A percentile compares a stretch with the other conserved stretches of the same genome.
phyloP scores from a whole-genome alignment of 2,888 invertebrate species.

The Lithophane leautieri region DNA sequence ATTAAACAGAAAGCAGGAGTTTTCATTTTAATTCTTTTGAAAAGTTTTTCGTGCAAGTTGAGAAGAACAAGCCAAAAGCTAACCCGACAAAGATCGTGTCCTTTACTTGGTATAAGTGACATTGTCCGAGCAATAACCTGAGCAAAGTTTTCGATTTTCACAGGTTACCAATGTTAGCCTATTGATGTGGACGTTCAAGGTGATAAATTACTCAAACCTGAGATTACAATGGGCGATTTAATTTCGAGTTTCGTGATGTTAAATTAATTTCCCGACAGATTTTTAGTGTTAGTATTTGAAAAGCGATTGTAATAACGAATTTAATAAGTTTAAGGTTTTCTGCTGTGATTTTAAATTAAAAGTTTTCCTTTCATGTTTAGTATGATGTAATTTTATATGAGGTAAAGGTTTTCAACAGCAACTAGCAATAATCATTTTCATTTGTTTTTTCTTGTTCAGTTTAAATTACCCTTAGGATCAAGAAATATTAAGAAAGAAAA shows the following conservation, averaged over 20 bases:
- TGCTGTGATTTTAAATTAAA: too few species aligned
- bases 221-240: slow-evolving; percentile 54
- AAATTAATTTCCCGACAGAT: slow-evolving; percentile 44
- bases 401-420: not conserved
- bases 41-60: slow-evolving; percentile 63
- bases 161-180: slow-evolving; percentile 63
- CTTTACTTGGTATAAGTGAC: slow-evolving; percentile 72
- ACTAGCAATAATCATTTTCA: too few species aligned
- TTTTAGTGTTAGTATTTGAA: slow-evolving; percentile 44
- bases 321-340: slow-evolving; percentile 3
- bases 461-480: not conserved
- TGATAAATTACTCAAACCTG: slow-evolving; percentile 52
- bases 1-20: slow-evolving; percentile 60
- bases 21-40: slow-evolving; percentile 60
- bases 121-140: slow-evolving; percentile 75
- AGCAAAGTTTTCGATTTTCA: slow-evolving; percentile 63
- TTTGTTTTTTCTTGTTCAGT: not conserved
- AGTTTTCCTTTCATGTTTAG: not conserved
- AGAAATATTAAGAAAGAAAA: not conserved
- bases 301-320: slow-evolving; percentile 36
- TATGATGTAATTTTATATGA: too few species aligned
- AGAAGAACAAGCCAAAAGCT: slow-evolving; percentile 64
- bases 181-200: slow-evolving; percentile 49
- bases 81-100: slow-evolving; percentile 67
- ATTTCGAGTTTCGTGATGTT: slow-evolving; percentile 56